Base-by-base conservation (phyloP, 2,113 vertebrate genomes). In the Piaya cayana region DNA sequence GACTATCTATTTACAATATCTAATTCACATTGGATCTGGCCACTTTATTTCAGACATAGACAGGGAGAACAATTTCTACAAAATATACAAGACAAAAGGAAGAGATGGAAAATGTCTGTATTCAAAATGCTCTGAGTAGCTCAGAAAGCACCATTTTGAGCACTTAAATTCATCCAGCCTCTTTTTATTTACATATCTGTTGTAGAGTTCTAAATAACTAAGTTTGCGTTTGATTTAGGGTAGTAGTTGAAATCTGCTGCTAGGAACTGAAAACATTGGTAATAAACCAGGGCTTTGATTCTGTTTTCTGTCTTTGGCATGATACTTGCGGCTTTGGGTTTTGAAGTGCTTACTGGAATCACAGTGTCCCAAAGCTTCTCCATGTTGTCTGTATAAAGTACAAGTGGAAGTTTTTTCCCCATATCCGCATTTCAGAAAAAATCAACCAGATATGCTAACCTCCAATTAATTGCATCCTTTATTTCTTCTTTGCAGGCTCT, bases 21-120 rank as follows among this genome's bases (percentile, higher is more conserved):
- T 39, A 39, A 39, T 63, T 80, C 37, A 17, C 0, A 0, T 42
- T 86, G 17, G 15, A 59, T 7, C 39, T 32, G 9, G 11, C 8
- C 9, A 39, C 55, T 86, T 86, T 42, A 55, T 81, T 92, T 83
- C 42, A 81, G 29, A 70, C 11, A 59, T 21, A 55, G 9, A 29
- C 13, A 20, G 6, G 18, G 12, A 64, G 7, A 79, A 76, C 6
- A 83, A 65, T 55, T 88, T 32, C 12, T 53, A 11, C 18, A 63
- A 49, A 77, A 60, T 49, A 88, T 94, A 92, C 17, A 59, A 85
- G 42, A 37, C 3, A 56, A 91, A 91, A 82, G 7, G 8, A 67
- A 92, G 30, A 52, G 4, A 43, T 30, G 2, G 18, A 82, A 95
- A 91, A 93, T 45, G 1, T 8, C 29, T 42, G 2, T 34, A 42